Evolutionary conservation across 2,888 invertebrate genomes (phyloP).

Genomic region (Plagodis pulveraria): DNA sequence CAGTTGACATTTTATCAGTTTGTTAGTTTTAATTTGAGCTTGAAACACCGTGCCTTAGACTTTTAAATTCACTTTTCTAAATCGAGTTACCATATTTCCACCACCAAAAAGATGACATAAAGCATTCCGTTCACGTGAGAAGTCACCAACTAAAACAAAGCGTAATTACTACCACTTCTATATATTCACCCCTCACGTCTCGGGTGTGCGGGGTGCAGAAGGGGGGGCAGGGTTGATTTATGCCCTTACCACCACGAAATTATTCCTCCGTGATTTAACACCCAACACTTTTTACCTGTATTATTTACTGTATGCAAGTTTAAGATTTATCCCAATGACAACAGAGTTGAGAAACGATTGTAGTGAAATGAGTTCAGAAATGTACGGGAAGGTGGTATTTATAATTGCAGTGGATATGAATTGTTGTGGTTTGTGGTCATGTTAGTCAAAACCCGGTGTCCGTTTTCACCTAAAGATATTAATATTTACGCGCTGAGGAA

Average conservation of each 20-base stretch:
- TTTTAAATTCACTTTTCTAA: not conserved
- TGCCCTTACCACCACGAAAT: conserved; percentile 54
- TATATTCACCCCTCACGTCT: conserved; percentile 25
- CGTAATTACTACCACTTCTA: conserved; percentile 33
- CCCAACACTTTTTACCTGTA: conserved; percentile 65
- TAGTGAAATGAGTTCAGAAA: conserved; percentile 17
- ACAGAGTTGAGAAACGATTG: conserved; percentile 21
- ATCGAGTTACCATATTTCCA: not conserved
- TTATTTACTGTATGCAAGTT: conserved; percentile 38
- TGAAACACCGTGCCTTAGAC: too few relatives aligned
- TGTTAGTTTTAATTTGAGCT: too few relatives aligned
- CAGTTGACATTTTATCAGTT: too few relatives aligned
- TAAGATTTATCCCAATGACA: not conserved
- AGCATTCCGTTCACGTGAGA: conserved; percentile 18
- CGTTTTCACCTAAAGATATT: too few relatives aligned
- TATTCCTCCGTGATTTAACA: conserved; percentile 73
- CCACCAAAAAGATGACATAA: conserved; percentile 11
- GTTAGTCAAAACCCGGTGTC: not conserved
- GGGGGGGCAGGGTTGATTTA: conserved; percentile 32
- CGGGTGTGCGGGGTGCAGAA: conserved; percentile 4
- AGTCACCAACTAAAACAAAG: conserved; percentile 30
- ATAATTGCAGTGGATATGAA: conserved; percentile 18
- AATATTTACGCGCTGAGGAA: too few relatives aligned
- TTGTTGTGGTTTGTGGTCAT: conserved; percentile 15
- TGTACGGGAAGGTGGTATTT: conserved; percentile 31